Conservation (phyloP, 2,888 invertebrate genomes). For the Eupithecia abbreviata region DNA sequence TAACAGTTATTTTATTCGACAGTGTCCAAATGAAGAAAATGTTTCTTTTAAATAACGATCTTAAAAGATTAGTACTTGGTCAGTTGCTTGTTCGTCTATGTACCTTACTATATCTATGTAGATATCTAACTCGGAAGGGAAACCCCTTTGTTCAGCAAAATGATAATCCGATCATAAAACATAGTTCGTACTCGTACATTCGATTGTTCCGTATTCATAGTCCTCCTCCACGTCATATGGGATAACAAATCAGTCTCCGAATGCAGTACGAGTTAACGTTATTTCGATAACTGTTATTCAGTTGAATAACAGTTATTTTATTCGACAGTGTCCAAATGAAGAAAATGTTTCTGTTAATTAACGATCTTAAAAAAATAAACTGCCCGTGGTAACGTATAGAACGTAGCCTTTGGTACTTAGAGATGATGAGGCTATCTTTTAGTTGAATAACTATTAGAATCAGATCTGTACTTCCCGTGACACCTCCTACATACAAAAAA, state of each 20-base stretch:
- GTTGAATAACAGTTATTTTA: not conserved
- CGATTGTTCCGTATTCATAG: constrained; percentile 38
- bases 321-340: not conserved
- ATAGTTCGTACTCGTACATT: not conserved
- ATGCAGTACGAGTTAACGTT: constrained; percentile 23
- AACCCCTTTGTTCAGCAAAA: constrained; percentile 12
- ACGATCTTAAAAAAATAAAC: too few species aligned
- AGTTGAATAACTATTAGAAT: not conserved
- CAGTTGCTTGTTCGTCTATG: not conserved
- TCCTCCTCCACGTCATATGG: constrained; percentile 34
- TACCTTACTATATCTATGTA: not conserved
- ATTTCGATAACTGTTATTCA: not conserved
- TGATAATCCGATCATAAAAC: constrained; percentile 22
- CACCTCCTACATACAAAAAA: not conserved
- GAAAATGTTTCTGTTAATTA: not conserved
- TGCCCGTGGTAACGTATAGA: not conserved
- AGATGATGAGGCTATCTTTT: not conserved
- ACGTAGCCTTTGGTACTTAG: not conserved
- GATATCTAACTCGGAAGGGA: not conserved
- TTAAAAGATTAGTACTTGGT: not conserved
- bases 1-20: not conserved
- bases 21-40: not conserved
- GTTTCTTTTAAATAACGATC: not conserved
- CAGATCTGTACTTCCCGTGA: not conserved
- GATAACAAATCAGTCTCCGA: constrained; percentile 44